These are phyloP conservation scores for Brotula barbata DNA, from an alignment of 2,797 vertebrate species.

Conservation along the genomic window DNA sequence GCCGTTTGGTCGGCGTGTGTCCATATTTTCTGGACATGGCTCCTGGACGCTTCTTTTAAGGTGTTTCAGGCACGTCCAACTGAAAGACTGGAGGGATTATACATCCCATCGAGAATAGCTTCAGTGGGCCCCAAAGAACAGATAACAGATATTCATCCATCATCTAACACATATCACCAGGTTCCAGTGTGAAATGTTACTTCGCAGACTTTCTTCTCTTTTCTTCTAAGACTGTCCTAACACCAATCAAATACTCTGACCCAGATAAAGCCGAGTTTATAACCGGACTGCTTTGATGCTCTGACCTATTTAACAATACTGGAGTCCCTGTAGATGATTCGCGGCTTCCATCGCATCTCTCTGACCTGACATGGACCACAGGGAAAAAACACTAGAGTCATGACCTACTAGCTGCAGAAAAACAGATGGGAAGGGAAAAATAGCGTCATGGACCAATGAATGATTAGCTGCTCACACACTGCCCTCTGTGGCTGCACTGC, in stretches of 20 bases:
- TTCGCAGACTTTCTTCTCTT: slow-evolving; percentile 25
- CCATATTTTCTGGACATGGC: too few species aligned
- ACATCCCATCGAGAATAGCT: too few species aligned
- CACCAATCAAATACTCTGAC: slow-evolving; percentile 67
- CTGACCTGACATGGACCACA: neutral
- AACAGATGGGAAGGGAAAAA: neutral
- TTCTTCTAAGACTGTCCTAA: slow-evolving; percentile 39
- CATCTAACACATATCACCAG: too few species aligned
- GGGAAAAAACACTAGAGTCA: slow-evolving; percentile 12
- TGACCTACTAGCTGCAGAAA: slow-evolving; percentile 18
- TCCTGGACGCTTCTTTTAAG: too few species aligned
- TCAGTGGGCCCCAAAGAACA: neutral
- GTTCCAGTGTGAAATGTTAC: slow-evolving; percentile 1
- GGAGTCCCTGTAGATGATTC: slow-evolving; percentile 32
- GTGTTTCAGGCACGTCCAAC: too few species aligned
- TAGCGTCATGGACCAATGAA: too few species aligned
- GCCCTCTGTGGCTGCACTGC: too few species aligned
- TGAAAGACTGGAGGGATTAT: too few species aligned
- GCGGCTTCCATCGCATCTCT: slow-evolving; percentile 19
- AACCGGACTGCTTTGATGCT: slow-evolving; percentile 49
- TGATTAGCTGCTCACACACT: too few species aligned
- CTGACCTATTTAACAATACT: slow-evolving; percentile 64
- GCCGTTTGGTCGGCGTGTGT: too few species aligned
- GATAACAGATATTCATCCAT: too few species aligned
- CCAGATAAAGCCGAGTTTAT: slow-evolving; percentile 60